Base-by-base conservation (phyloP, 2,113 vertebrate genomes). In the Amphiprion percula region DNA sequence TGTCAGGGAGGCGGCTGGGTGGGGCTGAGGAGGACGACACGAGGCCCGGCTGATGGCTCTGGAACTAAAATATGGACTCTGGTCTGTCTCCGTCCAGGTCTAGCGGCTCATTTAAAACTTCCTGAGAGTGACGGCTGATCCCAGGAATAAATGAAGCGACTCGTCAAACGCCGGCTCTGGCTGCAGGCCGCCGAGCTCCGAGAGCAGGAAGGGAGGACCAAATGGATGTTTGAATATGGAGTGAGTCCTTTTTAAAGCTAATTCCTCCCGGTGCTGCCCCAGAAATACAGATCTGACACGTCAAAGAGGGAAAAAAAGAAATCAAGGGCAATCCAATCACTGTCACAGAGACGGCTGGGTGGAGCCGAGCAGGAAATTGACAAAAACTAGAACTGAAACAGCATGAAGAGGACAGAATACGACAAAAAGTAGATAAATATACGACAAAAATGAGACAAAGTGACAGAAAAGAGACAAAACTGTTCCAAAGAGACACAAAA, bases 231-330 rank as follows among this genome's bases (percentile, higher is more conserved):
- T 79, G 86, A 90, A 87, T 90, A 88, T 88, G 77, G 80, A 87
- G 77, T 75, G 80, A 84, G 75, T 82, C 76, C 81, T 69, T 88
- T 87, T 85, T 81, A 74, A 88, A 85, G 60, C 86, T 56, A 86
- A 91, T 87, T 91, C 85, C 88, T 92, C 77, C 56, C 33, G 83
- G 87, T 79, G 81, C 52, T 74, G 82, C 80, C 82, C 85, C 80
- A 88, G 89, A 91, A 86, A 87, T 76, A 86, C 88, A 83, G 74
- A 83, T 88, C 77, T 87, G 86, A 88, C 88, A 88, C 62, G 82
- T 47, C 56, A 80, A 9, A 64, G 23, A 46, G 54, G 53, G 52
- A 54, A 17, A 37, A 62, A 49, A 52, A 72, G 68, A 54, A 80
- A 87, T 87, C 74, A 87, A 84, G 85, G 83, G 76, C 86, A 78